A percentile compares a stretch with the other conserved stretches of the same genome.
Evolutionary conservation across 2,797 vertebrate genomes (phyloP).

Genomic region (Nyctalus aviator): DNA sequence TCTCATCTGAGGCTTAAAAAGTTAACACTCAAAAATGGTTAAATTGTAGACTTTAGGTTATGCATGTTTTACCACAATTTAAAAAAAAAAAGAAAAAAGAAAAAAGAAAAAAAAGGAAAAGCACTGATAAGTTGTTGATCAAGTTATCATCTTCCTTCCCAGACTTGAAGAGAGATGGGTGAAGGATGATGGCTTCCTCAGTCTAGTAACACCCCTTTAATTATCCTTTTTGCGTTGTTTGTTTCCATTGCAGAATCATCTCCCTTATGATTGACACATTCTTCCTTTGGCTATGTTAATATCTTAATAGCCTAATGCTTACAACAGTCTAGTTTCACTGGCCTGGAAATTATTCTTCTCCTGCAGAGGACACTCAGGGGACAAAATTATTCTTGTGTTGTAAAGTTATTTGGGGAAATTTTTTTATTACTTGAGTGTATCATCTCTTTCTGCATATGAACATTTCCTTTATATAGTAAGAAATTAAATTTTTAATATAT

Average conservation of each 20-base stretch:
- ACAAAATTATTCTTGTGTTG: not conserved
- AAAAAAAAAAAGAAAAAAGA: not conserved
- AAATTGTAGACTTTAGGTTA: not conserved
- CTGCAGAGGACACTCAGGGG: not conserved
- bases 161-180: not conserved
- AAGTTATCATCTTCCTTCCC: not conserved
- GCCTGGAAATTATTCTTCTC: not conserved
- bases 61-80: not conserved
- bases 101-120: not conserved
- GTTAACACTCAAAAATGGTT: not conserved
- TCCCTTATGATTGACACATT: not conserved
- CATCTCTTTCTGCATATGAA: not conserved
- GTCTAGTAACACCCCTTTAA: not conserved
- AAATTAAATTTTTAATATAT: not conserved
- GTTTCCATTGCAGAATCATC: conserved; percentile 22
- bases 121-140: not conserved
- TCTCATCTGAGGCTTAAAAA: not conserved
- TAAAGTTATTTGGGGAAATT: not conserved
- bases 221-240: not conserved
- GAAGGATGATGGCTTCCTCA: not conserved
- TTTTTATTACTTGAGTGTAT: not conserved
- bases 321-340: not conserved
- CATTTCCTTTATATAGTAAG: not conserved
- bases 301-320: not conserved
- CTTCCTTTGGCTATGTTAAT: conserved; percentile 61